These are phyloP conservation scores for Automeris io DNA, from an alignment of 2,888 invertebrate species.

Conservation along the genomic window DNA sequence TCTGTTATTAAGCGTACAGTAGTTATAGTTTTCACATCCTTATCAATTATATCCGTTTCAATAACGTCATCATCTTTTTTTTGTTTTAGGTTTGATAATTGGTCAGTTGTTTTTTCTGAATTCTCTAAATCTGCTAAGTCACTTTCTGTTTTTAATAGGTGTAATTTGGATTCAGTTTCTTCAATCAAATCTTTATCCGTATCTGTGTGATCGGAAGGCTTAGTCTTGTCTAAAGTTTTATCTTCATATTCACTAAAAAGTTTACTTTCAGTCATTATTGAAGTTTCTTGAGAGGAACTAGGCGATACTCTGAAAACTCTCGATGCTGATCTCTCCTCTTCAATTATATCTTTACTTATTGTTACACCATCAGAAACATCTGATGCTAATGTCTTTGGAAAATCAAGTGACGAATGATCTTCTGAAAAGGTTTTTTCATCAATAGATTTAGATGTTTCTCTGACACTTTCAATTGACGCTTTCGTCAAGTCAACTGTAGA, in stretches of 20 bases:
- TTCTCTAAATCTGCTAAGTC: constrained; percentile 18
- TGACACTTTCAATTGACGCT: constrained; percentile 66
- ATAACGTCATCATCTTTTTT: neutral
- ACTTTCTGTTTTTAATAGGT: constrained; percentile 15
- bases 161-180: constrained; percentile 22
- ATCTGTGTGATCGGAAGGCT: constrained; percentile 37
- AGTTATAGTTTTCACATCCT: too few species aligned
- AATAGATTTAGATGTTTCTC: constrained; percentile 62
- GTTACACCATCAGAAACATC: constrained; percentile 63
- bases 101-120: constrained; percentile 23
- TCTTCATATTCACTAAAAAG: constrained; percentile 56
- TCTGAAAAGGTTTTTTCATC: constrained; percentile 71
- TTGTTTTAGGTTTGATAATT: constrained; percentile 11
- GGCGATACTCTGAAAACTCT: constrained; percentile 46
- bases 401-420: constrained; percentile 68
- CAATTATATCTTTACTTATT: constrained; percentile 56
- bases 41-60: neutral
- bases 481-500: constrained; percentile 67
- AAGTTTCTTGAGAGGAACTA: constrained; percentile 63
- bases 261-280: constrained; percentile 62
- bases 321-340: constrained; percentile 57
- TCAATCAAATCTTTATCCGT: constrained; percentile 44
- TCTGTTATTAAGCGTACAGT: too few species aligned
- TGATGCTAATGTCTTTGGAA: constrained; percentile 70
- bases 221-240: constrained; percentile 41